Evolutionary conservation across 2,888 invertebrate species (phyloP).

Genomic region (Axea sp.): DNA sequence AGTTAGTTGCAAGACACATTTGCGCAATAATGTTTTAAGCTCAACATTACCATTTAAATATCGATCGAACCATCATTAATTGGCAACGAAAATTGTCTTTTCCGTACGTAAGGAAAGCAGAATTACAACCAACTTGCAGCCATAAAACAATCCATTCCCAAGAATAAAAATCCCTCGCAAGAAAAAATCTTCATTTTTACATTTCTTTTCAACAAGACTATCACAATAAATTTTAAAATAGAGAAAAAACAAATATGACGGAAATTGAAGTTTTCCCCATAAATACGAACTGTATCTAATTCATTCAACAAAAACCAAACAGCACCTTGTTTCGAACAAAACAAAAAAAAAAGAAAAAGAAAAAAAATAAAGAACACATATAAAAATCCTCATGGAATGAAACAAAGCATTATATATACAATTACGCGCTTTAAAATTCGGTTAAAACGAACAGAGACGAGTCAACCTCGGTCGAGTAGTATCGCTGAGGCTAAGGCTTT

Average conservation of each 20-base stretch:
- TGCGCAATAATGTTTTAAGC: no score
- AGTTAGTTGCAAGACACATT: not conserved
- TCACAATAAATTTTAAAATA: slow-evolving; percentile 9
- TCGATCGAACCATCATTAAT: not conserved
- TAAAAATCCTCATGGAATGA: slow-evolving; percentile 35
- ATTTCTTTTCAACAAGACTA: not conserved
- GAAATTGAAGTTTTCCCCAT: no score
- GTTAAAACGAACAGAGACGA: slow-evolving; percentile 42
- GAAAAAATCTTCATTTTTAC: no score
- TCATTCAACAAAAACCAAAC: slow-evolving; percentile 11
- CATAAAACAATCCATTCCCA: not conserved
- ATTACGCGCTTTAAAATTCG: slow-evolving; percentile 38
- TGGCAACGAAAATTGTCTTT: not conserved
- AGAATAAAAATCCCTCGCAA: slow-evolving; percentile 5
- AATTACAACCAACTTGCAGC: not conserved
- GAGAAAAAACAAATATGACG: no score
- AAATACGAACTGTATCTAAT: not conserved
- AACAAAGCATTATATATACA: slow-evolving; percentile 38
- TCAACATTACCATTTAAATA: no score
- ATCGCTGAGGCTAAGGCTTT: slow-evolving; percentile 51
- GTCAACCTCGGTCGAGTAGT: slow-evolving; percentile 28
- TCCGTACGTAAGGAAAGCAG: not conserved
- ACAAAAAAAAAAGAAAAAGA: not conserved
- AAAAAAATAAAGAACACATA: slow-evolving; percentile 1
- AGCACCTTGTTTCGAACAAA: slow-evolving; percentile 3